These are phyloP conservation scores for Laspeyria flexula DNA, from an alignment of 2,888 invertebrate species.

Conservation along the genomic window DNA sequence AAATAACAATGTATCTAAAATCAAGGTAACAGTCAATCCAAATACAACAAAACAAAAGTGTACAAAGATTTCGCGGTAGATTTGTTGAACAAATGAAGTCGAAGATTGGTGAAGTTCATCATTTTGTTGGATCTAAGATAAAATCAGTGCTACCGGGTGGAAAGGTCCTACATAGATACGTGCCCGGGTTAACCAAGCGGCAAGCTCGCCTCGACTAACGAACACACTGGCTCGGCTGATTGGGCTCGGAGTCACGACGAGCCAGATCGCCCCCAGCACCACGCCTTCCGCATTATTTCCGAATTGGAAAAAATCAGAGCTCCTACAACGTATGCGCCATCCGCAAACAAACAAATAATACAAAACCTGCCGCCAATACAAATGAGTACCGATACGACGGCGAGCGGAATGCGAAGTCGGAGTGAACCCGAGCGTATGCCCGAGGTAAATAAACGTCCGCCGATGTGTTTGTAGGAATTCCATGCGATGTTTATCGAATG, in stretches of 20 bases:
- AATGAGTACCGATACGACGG: slow-evolving; percentile 82
- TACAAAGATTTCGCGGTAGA: slow-evolving; percentile 42
- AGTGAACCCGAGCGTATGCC: slow-evolving; percentile 74
- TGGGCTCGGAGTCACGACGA: slow-evolving; percentile 63
- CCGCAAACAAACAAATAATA: slow-evolving; percentile 84
- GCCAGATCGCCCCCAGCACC: slow-evolving; percentile 71
- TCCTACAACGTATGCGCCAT: slow-evolving; percentile 76
- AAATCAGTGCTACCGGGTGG: slow-evolving; percentile 81
- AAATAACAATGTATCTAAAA: neutral
- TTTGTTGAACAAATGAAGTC: slow-evolving; percentile 64
- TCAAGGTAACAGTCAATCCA: neutral
- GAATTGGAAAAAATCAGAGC: slow-evolving; percentile 85
- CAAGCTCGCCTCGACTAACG: slow-evolving; percentile 68
- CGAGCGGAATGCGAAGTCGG: slow-evolving; percentile 76
- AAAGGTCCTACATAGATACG: slow-evolving; percentile 81
- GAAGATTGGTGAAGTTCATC: slow-evolving; percentile 70
- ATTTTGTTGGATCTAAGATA: slow-evolving; percentile 70
- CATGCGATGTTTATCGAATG: slow-evolving; percentile 82
- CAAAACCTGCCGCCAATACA: slow-evolving; percentile 80
- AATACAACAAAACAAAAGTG: slow-evolving; percentile 17
- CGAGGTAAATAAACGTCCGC: slow-evolving; percentile 80
- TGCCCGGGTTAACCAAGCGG: slow-evolving; percentile 78
- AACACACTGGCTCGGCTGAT: slow-evolving; percentile 73
- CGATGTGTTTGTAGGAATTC: slow-evolving; percentile 82
- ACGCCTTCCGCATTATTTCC: slow-evolving; percentile 80